Evolutionary conservation across 1,140 invertebrate genomes (phyloP), one percentile per base, ranked within the genome.

Genomic region (Cephus cinctus): DNA sequence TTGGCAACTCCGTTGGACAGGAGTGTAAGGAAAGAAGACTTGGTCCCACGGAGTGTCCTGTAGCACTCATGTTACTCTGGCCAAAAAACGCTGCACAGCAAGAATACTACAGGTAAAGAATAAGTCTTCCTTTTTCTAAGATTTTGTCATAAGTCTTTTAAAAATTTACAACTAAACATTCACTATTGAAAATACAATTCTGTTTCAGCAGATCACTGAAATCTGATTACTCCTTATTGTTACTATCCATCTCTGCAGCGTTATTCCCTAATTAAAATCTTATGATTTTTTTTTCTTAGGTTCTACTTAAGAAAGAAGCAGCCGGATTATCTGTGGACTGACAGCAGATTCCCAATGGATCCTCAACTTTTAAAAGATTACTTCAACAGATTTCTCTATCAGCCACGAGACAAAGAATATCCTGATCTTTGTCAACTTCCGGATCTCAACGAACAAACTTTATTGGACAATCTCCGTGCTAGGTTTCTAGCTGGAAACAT

Each of bases 361-460:
- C 88, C 90, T 15, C 91, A 95, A 73, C 81, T 96, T 18, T 86
- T 93, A 59, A 85, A 89, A 65, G 90, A 94, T 65, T 93, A 92
- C 75, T 93, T 94, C 71, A 87, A 92, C 73, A 81, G 90, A 54
- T 96, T 96, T 75, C 80, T 96, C 1, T 91, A 92, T 68, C 92
- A 95, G 68, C 90, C 92, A 5, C 85, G 87, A 52, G 90, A 92
- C 67, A 83, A 90, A 49, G 92, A 96, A 72, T 96, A 96, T 76
- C 90, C 94, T 5, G 95, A 98, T 76, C 79, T 98, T 43, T 97
- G 94, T 71, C 93, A 96, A 75, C 78, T 98, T 55, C 94, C 94
- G 3, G 93, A 97, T 77, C 79, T 98, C 38, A 97, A 96, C 62
- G 94, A 97, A 73, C 86, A 89, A 75, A 96, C 94, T 0, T 77